A percentile compares a stretch with the other conserved stretches of the same genome.
Evolutionary conservation across 2,113 vertebrate genomes (phyloP).

Genomic region (Malurus alboscapulatus): DNA sequence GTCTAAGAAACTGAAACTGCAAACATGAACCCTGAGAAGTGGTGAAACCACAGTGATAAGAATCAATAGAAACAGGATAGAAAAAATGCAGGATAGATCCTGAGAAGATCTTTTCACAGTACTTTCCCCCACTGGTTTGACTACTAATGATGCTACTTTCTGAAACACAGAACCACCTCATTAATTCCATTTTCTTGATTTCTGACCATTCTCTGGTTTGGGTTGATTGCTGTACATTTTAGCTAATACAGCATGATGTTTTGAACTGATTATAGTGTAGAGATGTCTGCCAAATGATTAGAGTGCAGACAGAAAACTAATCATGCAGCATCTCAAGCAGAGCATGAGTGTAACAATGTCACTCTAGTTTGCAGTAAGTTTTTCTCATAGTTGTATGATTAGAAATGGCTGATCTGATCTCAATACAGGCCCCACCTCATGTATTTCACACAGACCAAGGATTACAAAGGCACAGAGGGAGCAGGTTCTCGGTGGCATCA

Average conservation of each 20-base stretch:
- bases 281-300: not conserved
- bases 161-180: not conserved
- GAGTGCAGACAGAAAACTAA: not conserved
- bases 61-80: not conserved
- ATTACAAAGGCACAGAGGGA: not conserved
- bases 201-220: not conserved
- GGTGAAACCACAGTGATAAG: not conserved
- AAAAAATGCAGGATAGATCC: not conserved
- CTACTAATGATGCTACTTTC: not conserved
- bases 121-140: not conserved
- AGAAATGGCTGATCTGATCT: not conserved
- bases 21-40: not conserved
- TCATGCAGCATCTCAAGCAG: not conserved
- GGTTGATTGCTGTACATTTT: conserved; percentile 1
- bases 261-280: not conserved
- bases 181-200: not conserved
- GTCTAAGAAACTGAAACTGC: not conserved
- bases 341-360: not conserved
- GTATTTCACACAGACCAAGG: not conserved
- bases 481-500: not conserved
- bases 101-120: not conserved
- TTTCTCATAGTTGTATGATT: not conserved
- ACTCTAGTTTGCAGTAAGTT: not conserved
- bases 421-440: accelerated
- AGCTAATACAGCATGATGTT: not conserved